Evolutionary conservation across 23 tunicate species (phyloP), one percentile per base, ranked within the genome.

Genomic region (Phallusia fumigata): DNA sequence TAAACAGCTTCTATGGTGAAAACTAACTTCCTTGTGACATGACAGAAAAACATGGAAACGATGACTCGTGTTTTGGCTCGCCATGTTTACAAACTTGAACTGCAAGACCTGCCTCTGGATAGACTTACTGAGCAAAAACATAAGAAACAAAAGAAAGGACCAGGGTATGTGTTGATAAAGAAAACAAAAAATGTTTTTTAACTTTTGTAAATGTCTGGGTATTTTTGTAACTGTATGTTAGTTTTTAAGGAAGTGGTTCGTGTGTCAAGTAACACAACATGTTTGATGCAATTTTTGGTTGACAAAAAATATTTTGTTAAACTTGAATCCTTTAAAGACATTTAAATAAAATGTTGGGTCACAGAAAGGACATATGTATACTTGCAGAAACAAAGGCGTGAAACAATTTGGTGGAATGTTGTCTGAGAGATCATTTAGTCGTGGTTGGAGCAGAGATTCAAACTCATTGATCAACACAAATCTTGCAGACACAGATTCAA

Each of bases 1-100:
- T 75, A 75, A 75, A n/a, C n/a, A n/a, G n/a, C n/a, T 75, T 35
- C 34, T 75, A 16, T 75, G 3, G 13, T 34, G 10, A 13, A 10
- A 75, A 31, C 10, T 26, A 26, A 19, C 8, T 10, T 58, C 28
- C 28, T 3, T 58, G 8, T 22, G 2, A 58, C 28, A 21, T 58
- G 33, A 33, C 81, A 93, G 98, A 95, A 87, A 90, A 95, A 87
- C 51, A 87, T 95, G 99, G 95, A 95, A 73, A 84, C 84, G 19
- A 81, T 95, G 83, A 89, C 99, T 40, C 52, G 90, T 19, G 89
- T 90, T 19, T 52, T 90, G 53, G 86, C 91, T 3, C 80, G 91
- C 0, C 90, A 90, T 77, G 99, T 95, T 30, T 95, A 95, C 78
- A 81, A 85, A 32, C 81, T 95, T 10, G 99, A 95, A 32, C 80